These are phyloP conservation scores for Parapsyche elsis DNA, from an alignment of 1,140 invertebrate species.

Conservation along the genomic window DNA sequence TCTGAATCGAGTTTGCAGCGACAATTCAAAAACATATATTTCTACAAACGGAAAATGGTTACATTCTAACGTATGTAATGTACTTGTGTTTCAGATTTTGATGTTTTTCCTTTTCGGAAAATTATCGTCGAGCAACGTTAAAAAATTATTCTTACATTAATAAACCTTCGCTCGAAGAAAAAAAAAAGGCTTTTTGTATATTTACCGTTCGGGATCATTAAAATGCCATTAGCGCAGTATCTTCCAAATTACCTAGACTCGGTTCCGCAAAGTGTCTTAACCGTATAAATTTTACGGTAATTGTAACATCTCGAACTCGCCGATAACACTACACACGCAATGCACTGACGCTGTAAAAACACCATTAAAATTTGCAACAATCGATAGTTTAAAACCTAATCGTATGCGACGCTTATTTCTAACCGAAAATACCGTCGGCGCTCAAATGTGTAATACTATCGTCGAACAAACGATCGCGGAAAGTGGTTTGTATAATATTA, in stretches of 20 bases:
- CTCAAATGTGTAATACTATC: no score
- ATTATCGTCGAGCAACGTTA: neutral
- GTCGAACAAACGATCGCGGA: no score
- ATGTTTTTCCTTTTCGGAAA: neutral
- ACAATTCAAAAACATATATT: neutral
- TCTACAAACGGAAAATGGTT: conserved; percentile 1
- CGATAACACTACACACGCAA: no score
- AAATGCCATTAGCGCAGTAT: conserved; percentile 19
- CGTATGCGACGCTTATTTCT: no score
- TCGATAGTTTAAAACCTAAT: no score
- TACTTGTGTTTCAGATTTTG: neutral
- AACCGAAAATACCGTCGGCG: no score
- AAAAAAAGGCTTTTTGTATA: neutral
- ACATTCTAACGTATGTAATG: neutral
- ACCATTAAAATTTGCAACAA: no score
- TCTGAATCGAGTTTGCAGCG: neutral
- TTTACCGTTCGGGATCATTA: conserved; percentile 6
- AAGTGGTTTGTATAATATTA: conserved; percentile 18
- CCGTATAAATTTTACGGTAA: conserved; percentile 7
- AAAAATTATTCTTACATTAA: neutral
- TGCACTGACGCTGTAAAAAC: no score
- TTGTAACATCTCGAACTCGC: neutral
- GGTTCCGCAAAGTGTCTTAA: neutral
- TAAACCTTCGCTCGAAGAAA: neutral
- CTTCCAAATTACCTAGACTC: conserved; percentile 1